Conservation (phyloP, 2,888 invertebrate genomes). For the Periphyllus acericola region DNA sequence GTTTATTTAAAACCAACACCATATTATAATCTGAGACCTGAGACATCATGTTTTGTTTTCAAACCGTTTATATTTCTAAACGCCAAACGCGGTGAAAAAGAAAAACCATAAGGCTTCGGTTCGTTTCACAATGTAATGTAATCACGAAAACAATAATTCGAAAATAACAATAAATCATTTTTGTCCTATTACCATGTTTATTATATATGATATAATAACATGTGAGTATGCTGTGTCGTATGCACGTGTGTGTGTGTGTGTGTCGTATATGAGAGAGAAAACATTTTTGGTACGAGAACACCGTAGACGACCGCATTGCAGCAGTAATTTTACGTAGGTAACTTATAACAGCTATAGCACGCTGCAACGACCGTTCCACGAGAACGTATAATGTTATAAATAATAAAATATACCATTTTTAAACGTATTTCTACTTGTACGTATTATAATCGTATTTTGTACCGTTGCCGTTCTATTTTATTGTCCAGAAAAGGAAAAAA, state of each 20-base stretch:
- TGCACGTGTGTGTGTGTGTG: too few relatives aligned
- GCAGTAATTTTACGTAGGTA: background rate
- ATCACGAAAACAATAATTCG: background rate
- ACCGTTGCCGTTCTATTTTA: background rate
- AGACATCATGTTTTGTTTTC: background rate
- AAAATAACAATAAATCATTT: background rate
- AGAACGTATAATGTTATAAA: background rate
- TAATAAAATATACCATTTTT: background rate
- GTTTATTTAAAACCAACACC: background rate
- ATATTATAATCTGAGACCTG: too few relatives aligned
- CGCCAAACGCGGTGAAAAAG: background rate
- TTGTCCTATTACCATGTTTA: background rate
- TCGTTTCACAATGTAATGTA: background rate
- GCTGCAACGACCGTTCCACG: background rate
- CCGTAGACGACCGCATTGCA: too few relatives aligned
- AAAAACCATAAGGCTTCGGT: background rate
- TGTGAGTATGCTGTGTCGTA: too few relatives aligned
- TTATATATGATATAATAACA: background rate
- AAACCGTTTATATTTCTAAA: background rate
- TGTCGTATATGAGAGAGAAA: too few relatives aligned
- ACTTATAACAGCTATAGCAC: background rate
- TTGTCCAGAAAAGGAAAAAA: background rate
- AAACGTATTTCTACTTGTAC: background rate
- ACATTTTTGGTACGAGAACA: too few relatives aligned
- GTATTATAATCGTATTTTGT: background rate